Percentiles rank a stretch among this genome's conserved stretches.
phyloP scores from a whole-genome alignment of 2,888 invertebrate species.

The Drosophila leonis region DNA sequence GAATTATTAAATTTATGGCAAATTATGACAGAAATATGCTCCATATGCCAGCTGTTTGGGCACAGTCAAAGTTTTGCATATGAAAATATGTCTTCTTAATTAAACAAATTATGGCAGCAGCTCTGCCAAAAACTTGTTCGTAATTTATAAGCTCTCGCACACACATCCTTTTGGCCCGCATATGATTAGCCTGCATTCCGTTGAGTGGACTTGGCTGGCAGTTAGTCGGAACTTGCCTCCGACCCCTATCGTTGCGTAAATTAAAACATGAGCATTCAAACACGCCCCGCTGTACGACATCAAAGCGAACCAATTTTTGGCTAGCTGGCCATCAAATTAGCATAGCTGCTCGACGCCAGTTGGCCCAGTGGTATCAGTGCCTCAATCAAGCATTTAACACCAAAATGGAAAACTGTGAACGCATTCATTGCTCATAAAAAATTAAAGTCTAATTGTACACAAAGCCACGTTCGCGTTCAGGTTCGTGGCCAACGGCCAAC shows the following conservation, averaged over 20 bases:
- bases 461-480: constrained; percentile 8
- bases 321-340: constrained; percentile 53
- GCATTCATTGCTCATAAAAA: constrained; percentile 79
- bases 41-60: neutral
- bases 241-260: constrained; percentile 49
- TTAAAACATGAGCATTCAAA: constrained; percentile 55
- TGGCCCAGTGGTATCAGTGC: constrained; percentile 3
- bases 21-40: neutral
- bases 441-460: constrained; percentile 74
- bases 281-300: constrained; percentile 39
- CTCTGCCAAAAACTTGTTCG: constrained; percentile 10
- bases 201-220: constrained; percentile 16
- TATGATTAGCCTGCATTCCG: constrained; percentile 55
- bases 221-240: constrained; percentile 1
- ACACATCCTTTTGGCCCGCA: constrained; percentile 18
- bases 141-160: constrained; percentile 6
- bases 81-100: constrained; percentile 14
- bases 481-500: constrained; percentile 16
- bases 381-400: constrained; percentile 78
- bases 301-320: constrained; percentile 52
- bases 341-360: constrained; percentile 34
- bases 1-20: neutral
- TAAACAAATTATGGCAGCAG: constrained; percentile 16
- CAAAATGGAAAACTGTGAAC: constrained; percentile 68
- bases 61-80: constrained; percentile 12